Evolutionary conservation across 2,113 vertebrate genomes (phyloP).

Genomic region (Isichthys henryi): DNA sequence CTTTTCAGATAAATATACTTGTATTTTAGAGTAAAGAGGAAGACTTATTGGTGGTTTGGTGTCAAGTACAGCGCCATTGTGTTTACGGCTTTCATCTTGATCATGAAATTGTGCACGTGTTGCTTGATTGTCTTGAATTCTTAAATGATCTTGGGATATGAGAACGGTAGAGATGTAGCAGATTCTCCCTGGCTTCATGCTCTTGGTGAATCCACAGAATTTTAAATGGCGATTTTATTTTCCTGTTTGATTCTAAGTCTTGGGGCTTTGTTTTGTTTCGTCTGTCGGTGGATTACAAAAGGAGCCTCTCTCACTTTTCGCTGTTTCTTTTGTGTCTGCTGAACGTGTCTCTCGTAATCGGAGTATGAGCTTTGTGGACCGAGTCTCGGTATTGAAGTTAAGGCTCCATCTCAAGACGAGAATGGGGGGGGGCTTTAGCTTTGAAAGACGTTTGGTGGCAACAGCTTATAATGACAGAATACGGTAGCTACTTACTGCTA

Average conservation of each 20-base stretch:
- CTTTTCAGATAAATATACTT: background rate
- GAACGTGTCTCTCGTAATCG: conserved; percentile 40
- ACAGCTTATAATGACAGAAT: conserved; percentile 56
- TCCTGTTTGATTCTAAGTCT: background rate
- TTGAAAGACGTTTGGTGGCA: conserved; percentile 53
- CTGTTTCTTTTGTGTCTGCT: conserved; percentile 32
- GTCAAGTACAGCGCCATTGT: too few species aligned
- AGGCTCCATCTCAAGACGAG: conserved; percentile 47
- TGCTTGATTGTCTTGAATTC: background rate
- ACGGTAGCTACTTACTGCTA: conserved; percentile 44
- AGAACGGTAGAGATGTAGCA: background rate
- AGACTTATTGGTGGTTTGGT: background rate
- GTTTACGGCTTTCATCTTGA: background rate
- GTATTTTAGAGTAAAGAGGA: background rate
- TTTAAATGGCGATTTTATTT: conserved; percentile 29
- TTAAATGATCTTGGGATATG: conserved; percentile 30
- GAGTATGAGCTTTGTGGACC: conserved; percentile 29
- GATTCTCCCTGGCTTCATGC: conserved; percentile 14
- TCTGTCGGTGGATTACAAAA: conserved; percentile 38
- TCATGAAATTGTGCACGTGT: background rate
- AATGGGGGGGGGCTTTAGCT: conserved; percentile 33
- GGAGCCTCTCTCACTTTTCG: conserved; percentile 30
- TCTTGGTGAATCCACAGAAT: conserved; percentile 31
- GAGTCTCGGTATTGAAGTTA: conserved; percentile 53
- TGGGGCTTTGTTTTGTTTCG: conserved; percentile 28